Evolutionary conservation across 2,888 invertebrate genomes (phyloP).

Genomic region (Sphaeridia pumilis): DNA sequence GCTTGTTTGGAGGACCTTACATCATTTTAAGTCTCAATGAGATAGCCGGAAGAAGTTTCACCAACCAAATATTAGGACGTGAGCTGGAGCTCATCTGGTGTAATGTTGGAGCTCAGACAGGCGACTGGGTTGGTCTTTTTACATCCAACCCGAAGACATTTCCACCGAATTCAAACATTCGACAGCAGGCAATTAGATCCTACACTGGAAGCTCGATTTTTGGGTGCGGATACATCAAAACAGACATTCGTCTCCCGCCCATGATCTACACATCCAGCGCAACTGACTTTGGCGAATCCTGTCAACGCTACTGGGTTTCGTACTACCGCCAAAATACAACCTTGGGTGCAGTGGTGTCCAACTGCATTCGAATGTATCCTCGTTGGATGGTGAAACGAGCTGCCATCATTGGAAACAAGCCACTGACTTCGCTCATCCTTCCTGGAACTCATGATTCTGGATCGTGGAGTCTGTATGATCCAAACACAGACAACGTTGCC

Average conservation of each 20-base stretch:
- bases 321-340: constrained; percentile 34
- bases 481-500: no score
- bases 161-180: background rate
- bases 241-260: constrained; percentile 36
- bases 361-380: constrained; percentile 67
- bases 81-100: constrained; percentile 36
- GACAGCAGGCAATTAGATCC: background rate
- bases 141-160: constrained; percentile 36
- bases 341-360: constrained; percentile 38
- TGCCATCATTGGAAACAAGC: background rate
- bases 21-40: no score
- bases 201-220: background rate
- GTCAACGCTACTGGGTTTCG: constrained; percentile 38
- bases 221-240: constrained; percentile 35
- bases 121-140: constrained; percentile 39
- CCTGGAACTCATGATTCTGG: no score
- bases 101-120: constrained; percentile 23
- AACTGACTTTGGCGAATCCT: constrained; percentile 34
- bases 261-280: constrained; percentile 20
- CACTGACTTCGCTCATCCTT: background rate
- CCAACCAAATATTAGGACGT: no score
- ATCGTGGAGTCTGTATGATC: no score
- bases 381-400: constrained; percentile 66
- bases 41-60: no score
- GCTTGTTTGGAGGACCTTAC: no score